A percentile compares a stretch with the other conserved stretches of the same genome.
phyloP scores from a whole-genome alignment of 2,888 invertebrate species.

The Xestobium rufovillosum region DNA sequence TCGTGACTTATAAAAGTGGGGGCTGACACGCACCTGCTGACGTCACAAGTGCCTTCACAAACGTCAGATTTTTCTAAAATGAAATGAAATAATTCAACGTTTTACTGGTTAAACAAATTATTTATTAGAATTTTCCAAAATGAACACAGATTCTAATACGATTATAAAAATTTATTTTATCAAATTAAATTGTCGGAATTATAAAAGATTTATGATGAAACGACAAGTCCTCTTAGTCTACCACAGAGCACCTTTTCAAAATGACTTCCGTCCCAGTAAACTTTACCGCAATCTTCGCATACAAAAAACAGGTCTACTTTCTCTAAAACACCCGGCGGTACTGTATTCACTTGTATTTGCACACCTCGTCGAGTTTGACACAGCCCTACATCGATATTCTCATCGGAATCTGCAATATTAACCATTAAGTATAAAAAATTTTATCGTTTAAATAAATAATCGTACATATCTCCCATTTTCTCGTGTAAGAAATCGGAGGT shows the following conservation, averaged over 20 bases:
- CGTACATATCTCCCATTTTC: slow-evolving; percentile 40
- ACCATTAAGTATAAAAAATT: slow-evolving; percentile 17
- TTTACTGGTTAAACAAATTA: too few relatives aligned
- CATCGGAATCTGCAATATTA: slow-evolving; percentile 33
- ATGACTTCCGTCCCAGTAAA: slow-evolving; percentile 59
- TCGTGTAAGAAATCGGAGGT: slow-evolving; percentile 21
- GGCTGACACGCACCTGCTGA: too few relatives aligned
- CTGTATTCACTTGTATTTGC: slow-evolving; percentile 47
- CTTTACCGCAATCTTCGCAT: slow-evolving; percentile 67
- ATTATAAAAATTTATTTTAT: too few relatives aligned
- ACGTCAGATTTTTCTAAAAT: too few relatives aligned
- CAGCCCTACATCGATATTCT: slow-evolving; percentile 37
- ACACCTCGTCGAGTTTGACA: slow-evolving; percentile 51
- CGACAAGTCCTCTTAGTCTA: slow-evolving; percentile 35
- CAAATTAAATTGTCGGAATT: too few relatives aligned
- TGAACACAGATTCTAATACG: too few relatives aligned
- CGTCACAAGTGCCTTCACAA: too few relatives aligned
- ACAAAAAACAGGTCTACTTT: slow-evolving; percentile 51
- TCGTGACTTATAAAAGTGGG: too few relatives aligned
- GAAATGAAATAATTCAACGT: too few relatives aligned
- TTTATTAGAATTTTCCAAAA: too few relatives aligned
- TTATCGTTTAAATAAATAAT: too few relatives aligned
- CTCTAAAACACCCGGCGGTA: slow-evolving; percentile 33
- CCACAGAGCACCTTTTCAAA: slow-evolving; percentile 35
- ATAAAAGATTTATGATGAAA: too few relatives aligned